Conservation (phyloP, 2,888 invertebrate species). For the Synergus gifuensis region DNA sequence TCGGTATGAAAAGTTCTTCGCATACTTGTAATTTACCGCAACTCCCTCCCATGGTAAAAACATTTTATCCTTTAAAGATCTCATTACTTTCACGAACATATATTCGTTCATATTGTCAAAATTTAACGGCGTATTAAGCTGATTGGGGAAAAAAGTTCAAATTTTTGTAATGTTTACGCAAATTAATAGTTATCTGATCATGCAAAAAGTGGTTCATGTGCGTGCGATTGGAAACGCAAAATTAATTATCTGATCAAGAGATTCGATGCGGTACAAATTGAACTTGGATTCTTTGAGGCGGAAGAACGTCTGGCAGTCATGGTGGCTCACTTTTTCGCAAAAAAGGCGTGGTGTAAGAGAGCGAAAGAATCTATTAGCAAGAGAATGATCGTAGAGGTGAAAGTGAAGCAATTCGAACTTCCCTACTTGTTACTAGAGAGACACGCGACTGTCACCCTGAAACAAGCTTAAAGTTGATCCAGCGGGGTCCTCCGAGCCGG, state of each 20-base stretch:
- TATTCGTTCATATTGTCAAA: not conserved
- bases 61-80: not conserved
- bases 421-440: constrained; percentile 26
- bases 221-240: not conserved
- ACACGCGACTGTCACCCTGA: constrained; percentile 53
- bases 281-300: not conserved
- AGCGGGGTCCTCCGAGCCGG: constrained; percentile 50
- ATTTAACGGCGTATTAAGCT: not conserved
- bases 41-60: not conserved
- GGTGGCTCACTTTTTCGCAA: constrained; percentile 10
- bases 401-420: constrained; percentile 64
- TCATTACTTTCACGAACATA: not conserved
- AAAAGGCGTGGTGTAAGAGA: constrained; percentile 38
- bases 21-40: not conserved
- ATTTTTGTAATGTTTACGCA: not conserved
- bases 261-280: not conserved
- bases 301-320: constrained; percentile 13
- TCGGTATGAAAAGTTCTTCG: not conserved
- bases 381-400: constrained; percentile 60
- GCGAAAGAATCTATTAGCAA: constrained; percentile 47
- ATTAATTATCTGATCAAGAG: not conserved
- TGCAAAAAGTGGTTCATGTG: not conserved
- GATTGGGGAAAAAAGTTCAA: not conserved
- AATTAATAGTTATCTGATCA: not conserved
- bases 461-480: constrained; percentile 33